Percentiles rank a stretch among this genome's conserved stretches.
Conservation (phyloP, 2,888 invertebrate species). For the Silvanus unidentatus region DNA sequence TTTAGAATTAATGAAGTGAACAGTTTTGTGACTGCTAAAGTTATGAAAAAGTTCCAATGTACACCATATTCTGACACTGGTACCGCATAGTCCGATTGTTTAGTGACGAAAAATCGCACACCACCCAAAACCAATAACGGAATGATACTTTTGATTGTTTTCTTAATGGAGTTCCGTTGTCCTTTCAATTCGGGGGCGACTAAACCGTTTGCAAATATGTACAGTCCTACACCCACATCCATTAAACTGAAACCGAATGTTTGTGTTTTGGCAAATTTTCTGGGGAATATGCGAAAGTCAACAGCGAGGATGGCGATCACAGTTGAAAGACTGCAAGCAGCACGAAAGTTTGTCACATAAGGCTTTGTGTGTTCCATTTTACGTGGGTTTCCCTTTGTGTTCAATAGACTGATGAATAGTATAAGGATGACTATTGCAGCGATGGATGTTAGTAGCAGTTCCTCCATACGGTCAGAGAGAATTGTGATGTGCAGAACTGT, state of each 20-base stretch:
- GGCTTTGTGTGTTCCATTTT: constrained; percentile 10
- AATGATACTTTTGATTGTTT: constrained; percentile 42
- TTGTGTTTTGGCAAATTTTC: constrained; percentile 82
- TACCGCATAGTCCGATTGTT: constrained; percentile 72
- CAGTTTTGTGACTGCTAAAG: constrained; percentile 77
- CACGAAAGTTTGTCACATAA: constrained; percentile 63
- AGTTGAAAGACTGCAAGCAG: constrained; percentile 67
- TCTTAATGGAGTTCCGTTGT: constrained; percentile 32
- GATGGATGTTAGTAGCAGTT: constrained; percentile 23
- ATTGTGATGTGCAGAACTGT: constrained; percentile 54
- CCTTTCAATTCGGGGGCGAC: constrained; percentile 56
- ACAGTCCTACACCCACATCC: constrained; percentile 93
- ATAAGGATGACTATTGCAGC: constrained; percentile 16
- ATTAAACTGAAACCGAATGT: constrained; percentile 81
- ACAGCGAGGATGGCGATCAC: constrained; percentile 85
- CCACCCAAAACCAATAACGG: constrained; percentile 58
- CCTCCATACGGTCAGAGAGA: constrained; percentile 40
- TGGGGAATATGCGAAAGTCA: constrained; percentile 84
- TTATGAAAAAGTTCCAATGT: constrained; percentile 98
- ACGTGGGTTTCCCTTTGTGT: neutral
- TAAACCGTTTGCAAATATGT: constrained; percentile 73
- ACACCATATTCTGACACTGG: constrained; percentile 91
- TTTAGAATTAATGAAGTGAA: constrained; percentile 59
- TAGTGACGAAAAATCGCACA: constrained; percentile 55
- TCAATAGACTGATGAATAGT: neutral